Conservation (phyloP, 2,888 invertebrate species). For the Melanchra persicariae region DNA sequence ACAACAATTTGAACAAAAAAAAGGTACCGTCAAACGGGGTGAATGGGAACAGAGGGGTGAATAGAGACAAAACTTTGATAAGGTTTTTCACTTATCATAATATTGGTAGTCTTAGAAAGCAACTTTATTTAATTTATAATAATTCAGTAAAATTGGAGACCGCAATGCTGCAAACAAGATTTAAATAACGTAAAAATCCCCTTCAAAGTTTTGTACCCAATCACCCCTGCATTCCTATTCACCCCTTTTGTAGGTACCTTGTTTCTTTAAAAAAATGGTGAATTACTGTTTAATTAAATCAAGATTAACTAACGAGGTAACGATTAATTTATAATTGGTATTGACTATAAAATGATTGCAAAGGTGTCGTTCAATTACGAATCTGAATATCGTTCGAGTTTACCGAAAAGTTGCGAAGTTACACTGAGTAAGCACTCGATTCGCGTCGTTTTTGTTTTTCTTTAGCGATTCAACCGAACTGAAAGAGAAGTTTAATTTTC, state of each 20-base stretch:
- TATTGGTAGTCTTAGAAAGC: no score
- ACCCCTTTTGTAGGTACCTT: no score
- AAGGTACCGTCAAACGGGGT: no score
- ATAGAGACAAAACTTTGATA: no score
- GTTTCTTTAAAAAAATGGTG: background rate
- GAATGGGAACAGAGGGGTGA: no score
- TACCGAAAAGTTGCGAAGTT: conserved; percentile 66
- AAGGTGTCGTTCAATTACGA: conserved; percentile 59
- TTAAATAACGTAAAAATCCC: no score
- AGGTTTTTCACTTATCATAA: no score
- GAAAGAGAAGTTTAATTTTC: conserved; percentile 73
- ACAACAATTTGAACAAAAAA: background rate
- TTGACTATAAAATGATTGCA: conserved; percentile 17
- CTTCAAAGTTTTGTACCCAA: no score
- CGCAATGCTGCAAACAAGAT: no score
- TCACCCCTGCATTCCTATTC: no score
- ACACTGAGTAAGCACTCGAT: conserved; percentile 68
- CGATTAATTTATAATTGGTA: background rate
- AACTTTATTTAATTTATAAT: no score
- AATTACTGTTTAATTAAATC: conserved; percentile 1
- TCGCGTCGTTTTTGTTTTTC: conserved; percentile 69
- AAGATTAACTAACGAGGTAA: background rate
- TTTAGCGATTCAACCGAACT: conserved; percentile 61
- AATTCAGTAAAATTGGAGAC: no score
- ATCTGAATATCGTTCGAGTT: conserved; percentile 61